A percentile compares a stretch with the other conserved stretches of the same genome.
Conservation (phyloP, 2,888 invertebrate genomes). For the Pyrrhosoma nymphula region DNA sequence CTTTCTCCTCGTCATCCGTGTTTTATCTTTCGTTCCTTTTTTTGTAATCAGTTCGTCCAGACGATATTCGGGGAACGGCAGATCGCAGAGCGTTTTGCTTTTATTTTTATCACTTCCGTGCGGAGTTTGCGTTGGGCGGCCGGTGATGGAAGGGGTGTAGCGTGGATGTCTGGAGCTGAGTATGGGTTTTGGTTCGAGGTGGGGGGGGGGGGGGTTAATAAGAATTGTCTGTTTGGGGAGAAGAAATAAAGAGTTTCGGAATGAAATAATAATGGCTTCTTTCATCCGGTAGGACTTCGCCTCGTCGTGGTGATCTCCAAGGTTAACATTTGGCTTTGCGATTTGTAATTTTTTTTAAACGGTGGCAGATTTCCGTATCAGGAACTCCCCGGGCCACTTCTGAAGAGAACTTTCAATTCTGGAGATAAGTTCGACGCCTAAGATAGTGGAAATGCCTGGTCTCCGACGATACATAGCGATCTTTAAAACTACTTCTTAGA, state of each 20-base stretch:
- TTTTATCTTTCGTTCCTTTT: background rate
- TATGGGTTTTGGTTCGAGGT: background rate
- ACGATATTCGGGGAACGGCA: slow-evolving; percentile 48
- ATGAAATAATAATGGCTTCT: background rate
- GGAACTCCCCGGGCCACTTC: too few species aligned
- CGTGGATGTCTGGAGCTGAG: background rate
- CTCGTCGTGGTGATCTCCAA: background rate
- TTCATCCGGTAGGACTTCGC: background rate
- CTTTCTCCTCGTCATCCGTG: background rate
- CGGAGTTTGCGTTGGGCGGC: background rate
- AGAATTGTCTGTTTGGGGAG: background rate
- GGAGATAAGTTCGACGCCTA: too few species aligned
- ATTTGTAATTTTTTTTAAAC: too few species aligned
- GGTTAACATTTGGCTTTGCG: background rate
- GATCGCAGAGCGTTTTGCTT: background rate
- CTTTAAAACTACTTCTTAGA: too few species aligned
- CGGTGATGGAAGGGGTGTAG: background rate
- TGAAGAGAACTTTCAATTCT: too few species aligned
- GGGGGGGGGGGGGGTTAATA: background rate
- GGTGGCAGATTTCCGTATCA: too few species aligned
- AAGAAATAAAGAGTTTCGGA: background rate
- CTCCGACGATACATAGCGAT: too few species aligned
- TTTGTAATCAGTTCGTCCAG: slow-evolving; percentile 35
- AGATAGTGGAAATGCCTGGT: too few species aligned
- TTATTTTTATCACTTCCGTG: background rate